These are phyloP conservation scores for Drosophila santomea DNA, from an alignment of 1,140 invertebrate genomes.

Conservation along the genomic window DNA sequence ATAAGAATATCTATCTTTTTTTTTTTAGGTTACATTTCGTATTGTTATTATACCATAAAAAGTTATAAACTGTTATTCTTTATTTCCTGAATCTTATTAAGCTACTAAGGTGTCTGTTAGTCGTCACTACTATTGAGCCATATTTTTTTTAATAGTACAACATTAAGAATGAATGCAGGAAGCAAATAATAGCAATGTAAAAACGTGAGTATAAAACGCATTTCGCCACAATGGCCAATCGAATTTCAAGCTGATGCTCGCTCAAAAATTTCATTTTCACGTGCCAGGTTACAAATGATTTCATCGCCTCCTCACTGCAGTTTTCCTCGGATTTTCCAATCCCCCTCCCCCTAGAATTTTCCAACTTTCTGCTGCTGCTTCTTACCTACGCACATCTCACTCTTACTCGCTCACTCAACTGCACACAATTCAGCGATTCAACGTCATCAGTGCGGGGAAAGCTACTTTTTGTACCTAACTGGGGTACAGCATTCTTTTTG, in stretches of 20 bases:
- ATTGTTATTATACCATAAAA: no score
- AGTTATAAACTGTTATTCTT: no score
- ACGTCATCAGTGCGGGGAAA: constrained; percentile 37
- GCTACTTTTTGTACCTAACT: not conserved
- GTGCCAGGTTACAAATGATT: constrained; percentile 65
- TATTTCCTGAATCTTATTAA: not conserved
- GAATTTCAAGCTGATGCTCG: constrained; percentile 37
- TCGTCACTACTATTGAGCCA: not conserved
- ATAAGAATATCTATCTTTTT: no score
- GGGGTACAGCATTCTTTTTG: not conserved
- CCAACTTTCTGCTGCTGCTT: constrained; percentile 2
- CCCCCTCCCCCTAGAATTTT: constrained; percentile 7
- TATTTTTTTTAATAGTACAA: not conserved
- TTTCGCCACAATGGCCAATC: constrained; percentile 48
- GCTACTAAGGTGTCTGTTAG: not conserved
- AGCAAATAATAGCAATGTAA: constrained; percentile 20
- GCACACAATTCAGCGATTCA: constrained; percentile 30
- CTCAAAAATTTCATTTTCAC: constrained; percentile 59
- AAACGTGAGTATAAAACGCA: constrained; percentile 27
- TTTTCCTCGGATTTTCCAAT: not conserved
- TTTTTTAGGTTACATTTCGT: no score
- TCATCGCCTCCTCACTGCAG: constrained; percentile 14
- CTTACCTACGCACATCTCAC: constrained; percentile 5
- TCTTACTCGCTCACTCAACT: constrained; percentile 27
- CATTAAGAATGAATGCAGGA: constrained; percentile 1